Conservation (phyloP, 2,797 vertebrate genomes). For the Anguilla anguilla region DNA sequence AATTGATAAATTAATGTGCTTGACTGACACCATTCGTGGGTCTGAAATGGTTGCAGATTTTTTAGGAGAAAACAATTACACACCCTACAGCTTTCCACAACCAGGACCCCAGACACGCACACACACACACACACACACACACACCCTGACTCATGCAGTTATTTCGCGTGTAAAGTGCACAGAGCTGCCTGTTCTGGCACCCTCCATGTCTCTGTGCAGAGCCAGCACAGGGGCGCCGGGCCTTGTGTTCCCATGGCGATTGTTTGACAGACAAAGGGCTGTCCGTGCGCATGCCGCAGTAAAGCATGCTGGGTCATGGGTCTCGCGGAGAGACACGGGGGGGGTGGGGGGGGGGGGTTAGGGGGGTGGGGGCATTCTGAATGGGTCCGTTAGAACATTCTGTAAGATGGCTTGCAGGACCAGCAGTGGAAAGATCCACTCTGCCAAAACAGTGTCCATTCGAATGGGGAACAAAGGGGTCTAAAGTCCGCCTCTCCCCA, state of each 20-base stretch:
- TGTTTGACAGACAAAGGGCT: constrained; percentile 70
- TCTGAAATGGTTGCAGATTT: too few species aligned
- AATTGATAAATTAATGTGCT: too few species aligned
- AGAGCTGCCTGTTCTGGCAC: constrained; percentile 72
- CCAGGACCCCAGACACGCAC: too few species aligned
- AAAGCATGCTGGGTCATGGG: constrained; percentile 58
- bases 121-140: background rate
- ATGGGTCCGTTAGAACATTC: constrained; percentile 57
- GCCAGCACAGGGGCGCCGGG: constrained; percentile 27
- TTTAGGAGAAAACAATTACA: too few species aligned
- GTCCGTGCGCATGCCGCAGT: constrained; percentile 63
- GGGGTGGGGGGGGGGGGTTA: constrained; percentile 55
- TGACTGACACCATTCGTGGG: too few species aligned
- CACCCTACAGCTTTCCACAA: too few species aligned
- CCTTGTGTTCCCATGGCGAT: constrained; percentile 65
- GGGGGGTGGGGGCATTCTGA: constrained; percentile 20
- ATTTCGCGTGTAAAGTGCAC: constrained; percentile 33
- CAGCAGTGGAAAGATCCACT: constrained; percentile 37
- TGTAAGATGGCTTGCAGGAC: constrained; percentile 64
- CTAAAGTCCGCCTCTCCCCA: background rate
- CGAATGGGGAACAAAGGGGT: constrained; percentile 24
- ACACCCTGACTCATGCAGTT: constrained; percentile 6
- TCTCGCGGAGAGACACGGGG: constrained; percentile 49
- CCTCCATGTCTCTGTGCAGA: constrained; percentile 57
- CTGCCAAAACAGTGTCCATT: constrained; percentile 40